Evolutionary conservation across 2,888 invertebrate genomes (phyloP), one percentile per base, ranked within the genome.

Genomic region (Disparrhopalites patrizii): DNA sequence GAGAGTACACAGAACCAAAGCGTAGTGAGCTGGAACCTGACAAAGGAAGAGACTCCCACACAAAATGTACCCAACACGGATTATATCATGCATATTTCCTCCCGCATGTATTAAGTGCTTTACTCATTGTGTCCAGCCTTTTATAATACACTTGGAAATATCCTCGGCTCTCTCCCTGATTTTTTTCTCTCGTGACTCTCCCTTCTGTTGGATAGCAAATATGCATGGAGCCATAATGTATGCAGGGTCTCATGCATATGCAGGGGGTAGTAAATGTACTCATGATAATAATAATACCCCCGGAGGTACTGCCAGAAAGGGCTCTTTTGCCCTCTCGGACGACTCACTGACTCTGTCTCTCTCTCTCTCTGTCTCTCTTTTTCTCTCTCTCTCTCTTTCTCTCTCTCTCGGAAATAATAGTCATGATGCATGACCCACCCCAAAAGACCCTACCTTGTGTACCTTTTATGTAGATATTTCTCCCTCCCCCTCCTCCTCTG

Each of bases 361-460:
- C n/a, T n/a, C n/a, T n/a, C n/a, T n/a, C n/a, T n/a, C n/a, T n/a
- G n/a, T n/a, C n/a, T n/a, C 36, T 10, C 36, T 36, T 10, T 15
- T 10, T 10, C 15, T 15, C 36, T 36, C 7, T 36, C 8, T 10
- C 43, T 18, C 5, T 18, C 8, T 5, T 20, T 18, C 43, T 43
- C n/a, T 18, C 43, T 43, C 43, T 43, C 36, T 57, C 27, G 57
- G 65, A 68, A 68, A 68, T 68, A 68, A 68, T 68, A 68, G 57
- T 62, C 69, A 65, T 25, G 47, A 52, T 65, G 51, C 65, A 57
- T 69, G 69, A 69, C 69, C 69, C 67, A 65, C 69, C 69, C 69
- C 62, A 67, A 56, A 65, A 61, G 61, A 65, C 65, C 68, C 64
- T 68, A 68, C 68, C 68, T 68, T 68, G 64, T 56, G 36, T 43